Conservation (phyloP, 2,888 invertebrate genomes). For the Serripes groenlandicus region DNA sequence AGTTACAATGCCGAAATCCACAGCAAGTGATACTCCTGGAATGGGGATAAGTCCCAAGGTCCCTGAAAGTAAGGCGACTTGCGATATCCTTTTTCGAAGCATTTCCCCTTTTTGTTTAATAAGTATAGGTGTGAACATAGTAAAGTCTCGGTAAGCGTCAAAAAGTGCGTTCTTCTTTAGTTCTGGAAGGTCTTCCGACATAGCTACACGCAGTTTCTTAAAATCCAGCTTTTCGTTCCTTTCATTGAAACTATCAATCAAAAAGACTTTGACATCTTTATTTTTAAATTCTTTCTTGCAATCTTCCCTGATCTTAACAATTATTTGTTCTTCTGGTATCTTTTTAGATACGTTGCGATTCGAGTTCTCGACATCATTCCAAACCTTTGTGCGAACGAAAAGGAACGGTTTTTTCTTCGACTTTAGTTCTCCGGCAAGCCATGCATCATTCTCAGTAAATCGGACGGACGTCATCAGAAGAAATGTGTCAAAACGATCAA, state of each 20-base stretch:
- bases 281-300: too few relatives aligned
- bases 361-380: neutral
- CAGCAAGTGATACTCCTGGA: neutral
- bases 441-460: slow-evolving; percentile 57
- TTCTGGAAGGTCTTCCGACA: neutral
- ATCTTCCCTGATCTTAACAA: too few relatives aligned
- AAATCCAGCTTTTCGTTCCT: neutral
- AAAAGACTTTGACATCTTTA: neutral
- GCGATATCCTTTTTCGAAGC: neutral
- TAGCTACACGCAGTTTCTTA: neutral
- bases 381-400: slow-evolving; percentile 43
- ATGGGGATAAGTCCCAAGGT: neutral
- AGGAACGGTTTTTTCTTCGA: slow-evolving; percentile 24
- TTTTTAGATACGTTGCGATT: neutral
- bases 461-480: slow-evolving; percentile 49
- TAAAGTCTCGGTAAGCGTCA: too few relatives aligned
- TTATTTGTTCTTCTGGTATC: neutral
- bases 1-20: neutral
- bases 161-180: neutral
- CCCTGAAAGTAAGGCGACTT: neutral
- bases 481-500: slow-evolving; percentile 57
- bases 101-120: neutral
- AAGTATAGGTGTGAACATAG: neutral
- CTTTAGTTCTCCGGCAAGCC: slow-evolving; percentile 48
- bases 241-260: neutral